A percentile compares a stretch with the other conserved stretches of the same genome.
These are phyloP conservation scores for Scomberomorus guttatus DNA, from an alignment of 2,797 vertebrate species.

Conservation along the genomic window DNA sequence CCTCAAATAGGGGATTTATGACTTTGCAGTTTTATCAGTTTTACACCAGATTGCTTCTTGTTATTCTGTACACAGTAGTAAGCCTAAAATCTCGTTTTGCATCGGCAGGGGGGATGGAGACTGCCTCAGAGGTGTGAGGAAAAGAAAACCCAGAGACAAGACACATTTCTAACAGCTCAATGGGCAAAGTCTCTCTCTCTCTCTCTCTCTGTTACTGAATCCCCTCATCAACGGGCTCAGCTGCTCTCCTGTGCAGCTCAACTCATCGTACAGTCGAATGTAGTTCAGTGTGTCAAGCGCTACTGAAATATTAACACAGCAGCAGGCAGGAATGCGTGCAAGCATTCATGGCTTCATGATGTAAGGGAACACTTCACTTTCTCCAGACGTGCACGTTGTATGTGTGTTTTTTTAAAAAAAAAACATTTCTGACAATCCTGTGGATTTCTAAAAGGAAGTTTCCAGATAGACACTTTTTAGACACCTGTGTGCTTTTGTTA, in stretches of 20 bases:
- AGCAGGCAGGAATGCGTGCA: conserved; percentile 50
- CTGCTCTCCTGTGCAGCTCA: conserved; percentile 46
- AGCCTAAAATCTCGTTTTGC: conserved; percentile 69
- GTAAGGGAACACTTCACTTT: conserved; percentile 32
- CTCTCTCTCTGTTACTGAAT: conserved; percentile 35
- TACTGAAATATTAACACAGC: conserved; percentile 84
- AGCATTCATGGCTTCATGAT: conserved; percentile 39
- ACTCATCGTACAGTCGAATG: conserved; percentile 63
- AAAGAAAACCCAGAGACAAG: conserved; percentile 49
- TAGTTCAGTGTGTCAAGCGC: conserved; percentile 86
- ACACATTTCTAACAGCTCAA: conserved; percentile 57
- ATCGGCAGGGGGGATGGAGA: conserved; percentile 19
- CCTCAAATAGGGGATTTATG: conserved; percentile 58
- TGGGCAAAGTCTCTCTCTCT: conserved; percentile 43
- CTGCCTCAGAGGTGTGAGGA: conserved; percentile 46
- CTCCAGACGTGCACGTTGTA: neutral
- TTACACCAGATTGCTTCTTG: conserved; percentile 68
- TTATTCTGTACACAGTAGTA: conserved; percentile 58
- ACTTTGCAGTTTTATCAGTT: conserved; percentile 67
- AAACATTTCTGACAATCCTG: neutral
- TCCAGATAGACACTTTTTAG: neutral
- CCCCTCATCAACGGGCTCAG: conserved; percentile 39
- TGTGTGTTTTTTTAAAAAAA: neutral
- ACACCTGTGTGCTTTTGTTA: conserved; percentile 1
- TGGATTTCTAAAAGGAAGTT: neutral